phyloP scores from a whole-genome alignment of 2,113 vertebrate species.

The Periophthalmodon schlosseri region DNA sequence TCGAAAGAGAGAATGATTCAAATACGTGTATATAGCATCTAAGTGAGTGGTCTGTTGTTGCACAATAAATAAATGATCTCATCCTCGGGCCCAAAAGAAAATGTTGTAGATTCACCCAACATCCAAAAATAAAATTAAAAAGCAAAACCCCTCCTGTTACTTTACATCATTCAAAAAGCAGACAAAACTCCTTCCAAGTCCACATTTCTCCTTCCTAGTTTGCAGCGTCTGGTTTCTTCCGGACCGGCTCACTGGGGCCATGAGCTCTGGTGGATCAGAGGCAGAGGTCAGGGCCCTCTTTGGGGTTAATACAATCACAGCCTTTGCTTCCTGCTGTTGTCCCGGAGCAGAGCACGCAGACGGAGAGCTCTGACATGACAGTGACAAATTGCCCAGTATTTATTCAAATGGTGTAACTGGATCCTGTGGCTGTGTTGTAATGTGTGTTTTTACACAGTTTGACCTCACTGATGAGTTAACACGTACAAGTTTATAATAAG shows the following conservation, averaged over 20 bases:
- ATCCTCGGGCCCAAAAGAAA: neutral
- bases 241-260: slow-evolving; percentile 36
- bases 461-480: slow-evolving; percentile 87
- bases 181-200: neutral
- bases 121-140: neutral
- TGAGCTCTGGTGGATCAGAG: slow-evolving; percentile 78
- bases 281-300: slow-evolving; percentile 75
- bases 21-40: too few relatives aligned
- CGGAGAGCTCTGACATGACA: slow-evolving; percentile 87
- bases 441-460: slow-evolving; percentile 85
- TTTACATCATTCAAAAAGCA: neutral
- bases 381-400: slow-evolving; percentile 97
- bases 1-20: too few relatives aligned
- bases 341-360: slow-evolving; percentile 52
- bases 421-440: slow-evolving; percentile 87
- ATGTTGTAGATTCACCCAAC: neutral
- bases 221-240: neutral
- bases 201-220: neutral
- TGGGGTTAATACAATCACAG: slow-evolving; percentile 88
- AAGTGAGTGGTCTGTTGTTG: neutral
- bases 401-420: slow-evolving; percentile 95
- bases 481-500: slow-evolving; percentile 80
- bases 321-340: slow-evolving; percentile 86
- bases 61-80: neutral
- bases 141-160: neutral